Evolutionary conservation across 2,888 invertebrate species (phyloP), one percentile per base, ranked within the genome.

Genomic region (Callosobruchus maculatus): DNA sequence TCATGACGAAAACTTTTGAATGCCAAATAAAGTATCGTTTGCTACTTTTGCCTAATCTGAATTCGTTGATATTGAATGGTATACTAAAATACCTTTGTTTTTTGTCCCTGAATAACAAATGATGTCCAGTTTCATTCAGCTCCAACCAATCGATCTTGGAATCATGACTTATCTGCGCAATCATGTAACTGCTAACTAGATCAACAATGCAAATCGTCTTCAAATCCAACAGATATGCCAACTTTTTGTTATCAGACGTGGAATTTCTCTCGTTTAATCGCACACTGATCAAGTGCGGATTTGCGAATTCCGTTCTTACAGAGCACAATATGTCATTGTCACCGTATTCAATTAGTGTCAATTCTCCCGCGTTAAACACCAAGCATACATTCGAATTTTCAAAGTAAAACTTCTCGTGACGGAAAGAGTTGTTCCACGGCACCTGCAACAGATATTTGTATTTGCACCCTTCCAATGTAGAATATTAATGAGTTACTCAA

Each of bases 131-230:
- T 88, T 99, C 99, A 86, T 97, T 99, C 73, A 99, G 87, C 86
- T 99, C 99, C 67, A 99, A 88, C 99, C 99, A 99, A 87, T 99
- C 98, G 31, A 99, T 94, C 83, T 97, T 95, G 0, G 96, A 93
- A 83, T 97, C 97, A 85, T 99, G 98, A 83, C 91, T 92, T 79
- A 98, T 92, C 84, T 97, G 96, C 0, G 92, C 92, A 69, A 95
- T 86, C 80, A 92, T 92, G 9, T 85, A 82, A 81, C 92, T 91
- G 18, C 88, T 90, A 0, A 90, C 84, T 2, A 95, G 88, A 81
- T 95, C 93, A 76, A 97, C 91, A 0, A 98, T 92, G 71, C 96
- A 94, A 72, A 99, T 94, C 0, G 99, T 99, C 86, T 97, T 97
- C 78, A 97, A 90, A 86, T 99, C 99, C 75, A 99, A 89, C 3